phyloP scores from a whole-genome alignment of 2,888 invertebrate species.

The Hyposoter didymator region DNA sequence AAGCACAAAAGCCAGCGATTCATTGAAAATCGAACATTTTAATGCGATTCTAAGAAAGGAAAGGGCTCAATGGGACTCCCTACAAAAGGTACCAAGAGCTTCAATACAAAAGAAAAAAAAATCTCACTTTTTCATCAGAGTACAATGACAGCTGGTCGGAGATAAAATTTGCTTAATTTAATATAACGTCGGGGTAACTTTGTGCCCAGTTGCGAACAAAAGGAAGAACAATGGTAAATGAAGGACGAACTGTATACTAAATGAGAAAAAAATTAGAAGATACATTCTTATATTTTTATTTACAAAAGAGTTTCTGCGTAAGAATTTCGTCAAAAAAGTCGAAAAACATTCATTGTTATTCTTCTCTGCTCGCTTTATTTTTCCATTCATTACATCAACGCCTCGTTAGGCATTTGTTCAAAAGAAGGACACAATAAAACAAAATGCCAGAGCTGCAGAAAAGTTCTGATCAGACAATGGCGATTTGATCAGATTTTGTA shows the following conservation, averaged over 20 bases:
- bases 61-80: background rate
- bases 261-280: constrained; percentile 15
- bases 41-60: constrained; percentile 18
- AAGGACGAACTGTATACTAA: background rate
- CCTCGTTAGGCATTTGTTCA: background rate
- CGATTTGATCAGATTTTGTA: background rate
- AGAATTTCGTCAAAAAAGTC: constrained; percentile 18
- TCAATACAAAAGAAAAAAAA: constrained; percentile 21
- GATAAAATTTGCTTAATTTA: constrained; percentile 41
- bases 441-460: background rate
- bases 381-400: background rate
- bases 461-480: background rate
- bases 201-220: constrained; percentile 20
- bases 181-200: constrained; percentile 42
- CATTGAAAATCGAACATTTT: constrained; percentile 44
- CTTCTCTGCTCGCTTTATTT: background rate
- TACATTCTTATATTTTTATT: constrained; percentile 36
- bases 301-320: constrained; percentile 39
- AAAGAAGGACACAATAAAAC: background rate
- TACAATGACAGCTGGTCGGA: constrained; percentile 45
- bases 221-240: constrained; percentile 15
- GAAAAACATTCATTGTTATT: constrained; percentile 28
- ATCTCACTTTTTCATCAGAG: constrained; percentile 19
- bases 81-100: constrained; percentile 2
- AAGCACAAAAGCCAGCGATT: constrained; percentile 24